A percentile compares a stretch with the other conserved stretches of the same genome.
Conservation (phyloP, 2,888 invertebrate genomes). For the Bruchidius siliquastri region DNA sequence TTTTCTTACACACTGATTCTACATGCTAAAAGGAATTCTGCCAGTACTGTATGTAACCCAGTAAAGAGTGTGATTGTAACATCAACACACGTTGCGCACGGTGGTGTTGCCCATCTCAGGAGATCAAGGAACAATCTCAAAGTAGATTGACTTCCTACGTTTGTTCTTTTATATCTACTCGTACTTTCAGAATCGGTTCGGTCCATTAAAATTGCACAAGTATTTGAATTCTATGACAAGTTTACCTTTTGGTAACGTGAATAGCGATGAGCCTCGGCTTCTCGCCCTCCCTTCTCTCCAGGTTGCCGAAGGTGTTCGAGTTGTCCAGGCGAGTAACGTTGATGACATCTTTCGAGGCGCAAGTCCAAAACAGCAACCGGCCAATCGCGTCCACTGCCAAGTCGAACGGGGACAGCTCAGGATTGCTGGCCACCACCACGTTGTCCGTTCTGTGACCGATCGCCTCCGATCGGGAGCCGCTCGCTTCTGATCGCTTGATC, state of each 20-base stretch:
- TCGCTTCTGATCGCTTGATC: constrained; percentile 63
- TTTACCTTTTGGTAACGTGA: constrained; percentile 73
- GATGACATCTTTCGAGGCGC: constrained; percentile 75
- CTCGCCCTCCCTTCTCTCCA: constrained; percentile 70
- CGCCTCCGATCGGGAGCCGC: constrained; percentile 50
- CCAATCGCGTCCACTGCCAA: constrained; percentile 83
- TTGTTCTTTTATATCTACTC: no score
- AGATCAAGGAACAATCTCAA: no score
- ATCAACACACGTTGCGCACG: no score
- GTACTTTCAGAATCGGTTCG: no score
- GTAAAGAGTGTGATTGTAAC: no score
- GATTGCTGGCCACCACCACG: constrained; percentile 51
- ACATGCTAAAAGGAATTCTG: no score
- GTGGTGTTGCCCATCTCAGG: no score
- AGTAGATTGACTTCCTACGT: no score
- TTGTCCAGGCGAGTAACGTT: constrained; percentile 79
- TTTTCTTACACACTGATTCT: no score
- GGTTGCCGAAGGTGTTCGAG: constrained; percentile 59
- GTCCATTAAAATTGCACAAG: no score
- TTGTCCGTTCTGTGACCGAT: constrained; percentile 46
- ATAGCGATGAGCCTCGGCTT: constrained; percentile 80
- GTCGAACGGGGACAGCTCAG: constrained; percentile 70
- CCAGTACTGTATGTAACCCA: no score
- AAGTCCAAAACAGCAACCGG: constrained; percentile 84
- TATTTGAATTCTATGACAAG: no score